These are phyloP conservation scores for Trissoscelio sp. DNA, from an alignment of 2,888 invertebrate species.

Conservation along the genomic window DNA sequence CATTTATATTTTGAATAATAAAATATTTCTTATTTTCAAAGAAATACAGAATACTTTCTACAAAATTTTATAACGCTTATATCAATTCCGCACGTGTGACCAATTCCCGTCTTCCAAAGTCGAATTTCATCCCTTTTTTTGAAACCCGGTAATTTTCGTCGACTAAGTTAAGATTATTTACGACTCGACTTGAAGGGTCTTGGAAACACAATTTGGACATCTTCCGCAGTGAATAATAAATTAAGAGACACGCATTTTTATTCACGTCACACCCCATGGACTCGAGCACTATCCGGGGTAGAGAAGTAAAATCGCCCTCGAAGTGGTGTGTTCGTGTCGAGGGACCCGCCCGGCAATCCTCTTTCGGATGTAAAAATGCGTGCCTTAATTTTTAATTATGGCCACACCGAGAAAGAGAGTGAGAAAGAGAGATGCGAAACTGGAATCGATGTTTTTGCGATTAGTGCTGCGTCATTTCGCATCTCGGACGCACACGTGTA, in stretches of 20 bases:
- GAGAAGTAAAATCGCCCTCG: constrained; percentile 24
- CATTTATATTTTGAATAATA: too few relatives aligned
- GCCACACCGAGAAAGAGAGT: too few relatives aligned
- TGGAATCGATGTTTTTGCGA: background rate
- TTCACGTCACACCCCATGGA: constrained; percentile 38
- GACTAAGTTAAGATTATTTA: constrained; percentile 18
- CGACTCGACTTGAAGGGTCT: constrained; percentile 5
- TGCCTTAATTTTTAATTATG: constrained; percentile 53
- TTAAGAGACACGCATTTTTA: constrained; percentile 26
- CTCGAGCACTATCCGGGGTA: constrained; percentile 6
- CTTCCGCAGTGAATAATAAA: constrained; percentile 47
- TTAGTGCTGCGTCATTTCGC: constrained; percentile 21
- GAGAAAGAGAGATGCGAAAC: constrained; percentile 10
- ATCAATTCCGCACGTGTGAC: too few relatives aligned
- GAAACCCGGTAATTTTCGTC: background rate
- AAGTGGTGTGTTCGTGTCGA: background rate
- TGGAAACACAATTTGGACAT: constrained; percentile 28
- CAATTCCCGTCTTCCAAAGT: too few relatives aligned
- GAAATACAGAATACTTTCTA: too few relatives aligned
- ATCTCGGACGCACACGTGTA: constrained; percentile 9
- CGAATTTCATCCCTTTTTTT: background rate
- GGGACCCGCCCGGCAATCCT: constrained; percentile 23
- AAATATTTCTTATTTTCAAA: too few relatives aligned
- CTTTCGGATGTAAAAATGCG: constrained; percentile 5
- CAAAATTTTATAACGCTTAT: too few relatives aligned